phyloP scores from a whole-genome alignment of 2,113 vertebrate species.

The Channa argus region DNA sequence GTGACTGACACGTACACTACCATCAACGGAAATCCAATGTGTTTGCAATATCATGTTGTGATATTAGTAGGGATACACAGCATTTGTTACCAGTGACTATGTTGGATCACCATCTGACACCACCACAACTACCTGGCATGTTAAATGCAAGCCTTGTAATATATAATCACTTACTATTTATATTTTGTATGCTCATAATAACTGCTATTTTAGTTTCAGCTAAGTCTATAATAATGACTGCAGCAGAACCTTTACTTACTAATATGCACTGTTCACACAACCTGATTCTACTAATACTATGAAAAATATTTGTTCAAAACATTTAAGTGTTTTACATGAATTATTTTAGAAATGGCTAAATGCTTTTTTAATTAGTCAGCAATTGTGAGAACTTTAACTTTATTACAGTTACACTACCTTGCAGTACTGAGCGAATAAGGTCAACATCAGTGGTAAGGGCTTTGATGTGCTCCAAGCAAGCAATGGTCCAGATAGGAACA shows the following conservation, averaged over 20 bases:
- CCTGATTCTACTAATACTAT: not conserved
- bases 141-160: too few species aligned
- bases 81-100: too few species aligned
- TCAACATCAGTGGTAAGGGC: constrained; percentile 93
- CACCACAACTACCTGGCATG: too few species aligned
- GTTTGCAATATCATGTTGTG: too few species aligned
- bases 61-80: too few species aligned
- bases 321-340: not conserved
- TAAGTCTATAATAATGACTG: not conserved
- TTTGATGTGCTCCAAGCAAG: constrained; percentile 97
- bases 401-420: constrained; percentile 65
- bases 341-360: not conserved
- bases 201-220: not conserved
- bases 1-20: too few species aligned
- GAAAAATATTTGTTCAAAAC: not conserved
- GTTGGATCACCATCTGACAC: too few species aligned
- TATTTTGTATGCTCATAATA: not conserved
- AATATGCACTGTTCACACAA: not conserved
- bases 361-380: too few species aligned
- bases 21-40: too few species aligned
- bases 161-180: too few species aligned
- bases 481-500: constrained; percentile 95
- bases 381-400: too few species aligned
- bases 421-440: constrained; percentile 93
- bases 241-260: not conserved